These are phyloP conservation scores for Drosophila anomelani DNA, from an alignment of 2,888 invertebrate genomes.

Conservation along the genomic window DNA sequence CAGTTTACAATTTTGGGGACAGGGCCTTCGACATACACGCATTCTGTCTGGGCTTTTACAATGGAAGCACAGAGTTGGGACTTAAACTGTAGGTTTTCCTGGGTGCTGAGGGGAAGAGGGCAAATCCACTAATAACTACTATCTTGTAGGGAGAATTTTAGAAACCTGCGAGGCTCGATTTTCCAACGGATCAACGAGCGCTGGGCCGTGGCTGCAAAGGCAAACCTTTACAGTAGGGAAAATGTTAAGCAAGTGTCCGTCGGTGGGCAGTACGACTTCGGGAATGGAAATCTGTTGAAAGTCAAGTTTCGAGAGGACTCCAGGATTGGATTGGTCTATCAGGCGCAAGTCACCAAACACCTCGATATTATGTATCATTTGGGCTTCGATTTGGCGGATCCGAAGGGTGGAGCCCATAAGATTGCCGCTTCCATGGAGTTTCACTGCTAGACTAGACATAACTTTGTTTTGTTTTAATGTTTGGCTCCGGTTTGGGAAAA, in stretches of 20 bases:
- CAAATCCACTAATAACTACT: not conserved
- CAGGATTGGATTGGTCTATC: slow-evolving; percentile 41
- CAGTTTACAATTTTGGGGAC: slow-evolving; percentile 39
- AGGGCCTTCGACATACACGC: slow-evolving; percentile 53
- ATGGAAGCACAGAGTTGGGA: slow-evolving; percentile 44
- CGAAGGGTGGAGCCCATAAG: slow-evolving; percentile 47
- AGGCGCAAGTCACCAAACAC: slow-evolving; percentile 15
- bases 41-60: slow-evolving; percentile 40
- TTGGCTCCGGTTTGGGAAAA: not conserved
- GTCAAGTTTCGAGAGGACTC: slow-evolving; percentile 43
- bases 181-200: slow-evolving; percentile 53
- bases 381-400: slow-evolving; percentile 32
- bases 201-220: slow-evolving; percentile 55
- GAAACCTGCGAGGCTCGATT: slow-evolving; percentile 57
- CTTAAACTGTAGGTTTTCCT: slow-evolving; percentile 55
- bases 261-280: slow-evolving; percentile 54
- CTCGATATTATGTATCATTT: slow-evolving; percentile 52
- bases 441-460: slow-evolving; percentile 6
- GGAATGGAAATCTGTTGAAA: slow-evolving; percentile 44
- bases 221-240: slow-evolving; percentile 28
- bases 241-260: slow-evolving; percentile 26
- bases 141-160: slow-evolving; percentile 58
- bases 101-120: not conserved
- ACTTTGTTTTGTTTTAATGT: not conserved
- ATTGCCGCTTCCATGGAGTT: slow-evolving; percentile 51